Evolutionary conservation across 2,113 vertebrate species (phyloP).

Genomic region (Dasyprocta punctata): DNA sequence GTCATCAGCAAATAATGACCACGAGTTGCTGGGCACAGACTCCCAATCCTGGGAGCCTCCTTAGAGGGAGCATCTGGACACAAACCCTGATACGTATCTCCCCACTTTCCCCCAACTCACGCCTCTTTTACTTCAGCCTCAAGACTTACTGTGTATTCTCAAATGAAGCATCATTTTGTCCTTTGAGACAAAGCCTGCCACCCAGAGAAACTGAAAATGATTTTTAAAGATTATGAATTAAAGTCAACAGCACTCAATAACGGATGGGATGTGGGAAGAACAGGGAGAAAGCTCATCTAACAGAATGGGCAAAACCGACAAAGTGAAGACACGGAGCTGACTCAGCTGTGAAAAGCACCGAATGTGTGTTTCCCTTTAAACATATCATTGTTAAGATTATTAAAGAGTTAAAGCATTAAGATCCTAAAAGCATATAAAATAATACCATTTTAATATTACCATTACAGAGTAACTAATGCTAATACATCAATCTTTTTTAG

Average conservation of each 20-base stretch:
- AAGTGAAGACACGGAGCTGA: rapidly evolving
- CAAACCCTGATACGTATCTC: background rate
- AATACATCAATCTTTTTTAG: background rate
- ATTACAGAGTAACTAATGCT: background rate
- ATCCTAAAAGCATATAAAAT: background rate
- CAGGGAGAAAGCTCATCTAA: background rate
- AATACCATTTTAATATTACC: background rate
- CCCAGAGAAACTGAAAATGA: background rate
- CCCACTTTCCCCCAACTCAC: too few species aligned
- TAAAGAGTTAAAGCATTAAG: background rate
- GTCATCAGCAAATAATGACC: too few species aligned
- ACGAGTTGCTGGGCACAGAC: too few species aligned
- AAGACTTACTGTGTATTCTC: too few species aligned
- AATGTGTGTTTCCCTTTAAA: background rate
- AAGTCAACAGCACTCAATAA: background rate
- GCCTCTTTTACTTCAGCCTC: background rate
- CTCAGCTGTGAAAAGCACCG: background rate
- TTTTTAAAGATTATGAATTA: background rate
- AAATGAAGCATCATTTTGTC: background rate
- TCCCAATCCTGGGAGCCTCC: too few species aligned
- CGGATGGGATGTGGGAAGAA: too few species aligned
- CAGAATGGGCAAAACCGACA: rapidly evolving
- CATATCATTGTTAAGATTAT: background rate
- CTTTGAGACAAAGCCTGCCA: background rate
- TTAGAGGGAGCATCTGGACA: background rate